phyloP scores from a whole-genome alignment of 2,113 vertebrate species.

The Trematocara variabile region DNA sequence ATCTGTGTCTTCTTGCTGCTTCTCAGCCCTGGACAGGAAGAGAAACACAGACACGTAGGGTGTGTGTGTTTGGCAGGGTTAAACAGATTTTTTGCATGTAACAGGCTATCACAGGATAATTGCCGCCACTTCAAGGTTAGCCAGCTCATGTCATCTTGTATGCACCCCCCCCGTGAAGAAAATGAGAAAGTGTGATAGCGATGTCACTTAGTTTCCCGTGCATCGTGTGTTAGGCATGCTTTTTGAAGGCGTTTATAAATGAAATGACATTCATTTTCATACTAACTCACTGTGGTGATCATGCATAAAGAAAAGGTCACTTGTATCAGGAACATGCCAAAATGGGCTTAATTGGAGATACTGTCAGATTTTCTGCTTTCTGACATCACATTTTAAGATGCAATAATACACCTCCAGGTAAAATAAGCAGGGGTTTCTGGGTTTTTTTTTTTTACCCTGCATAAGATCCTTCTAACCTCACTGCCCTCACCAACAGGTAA shows the following conservation, averaged over 20 bases:
- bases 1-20: not conserved
- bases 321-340: not conserved
- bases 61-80: not conserved
- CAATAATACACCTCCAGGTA: not conserved
- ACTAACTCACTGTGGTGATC: not conserved
- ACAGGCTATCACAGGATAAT: not conserved
- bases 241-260: not conserved
- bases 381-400: not conserved
- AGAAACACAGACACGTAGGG: not conserved
- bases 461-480: not conserved
- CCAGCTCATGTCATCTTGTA: not conserved
- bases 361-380: not conserved
- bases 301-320: not conserved
- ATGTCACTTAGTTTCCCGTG: not conserved
- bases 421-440: not conserved
- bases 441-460: not conserved
- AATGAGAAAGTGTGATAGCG: not conserved
- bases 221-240: not conserved
- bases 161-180: not conserved
- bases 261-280: not conserved
- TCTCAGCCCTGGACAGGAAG: constrained; percentile 3
- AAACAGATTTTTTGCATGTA: not conserved
- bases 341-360: not conserved
- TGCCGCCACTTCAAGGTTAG: not conserved
- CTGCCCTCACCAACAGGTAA: not conserved